These are phyloP conservation scores for Druon quercuslanigerum DNA, from an alignment of 1,140 invertebrate species.

Conservation along the genomic window DNA sequence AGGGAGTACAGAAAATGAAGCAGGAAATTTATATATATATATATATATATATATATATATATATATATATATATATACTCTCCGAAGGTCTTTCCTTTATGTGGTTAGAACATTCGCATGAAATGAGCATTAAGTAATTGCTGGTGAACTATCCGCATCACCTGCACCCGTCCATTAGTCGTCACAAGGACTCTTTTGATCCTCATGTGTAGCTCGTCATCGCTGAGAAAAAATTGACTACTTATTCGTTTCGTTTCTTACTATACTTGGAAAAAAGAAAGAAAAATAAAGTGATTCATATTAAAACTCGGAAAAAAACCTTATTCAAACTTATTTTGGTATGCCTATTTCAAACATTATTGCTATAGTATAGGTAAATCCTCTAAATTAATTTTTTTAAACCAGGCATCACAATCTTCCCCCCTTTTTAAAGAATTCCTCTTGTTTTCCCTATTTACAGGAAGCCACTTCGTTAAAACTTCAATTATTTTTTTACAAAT, in stretches of 20 bases:
- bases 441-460: too few species aligned
- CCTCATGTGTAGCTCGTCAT: conserved; percentile 10
- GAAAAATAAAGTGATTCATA: conserved; percentile 9
- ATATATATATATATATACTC: too few species aligned
- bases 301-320: not conserved
- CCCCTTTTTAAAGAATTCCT: too few species aligned
- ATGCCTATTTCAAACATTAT: conserved; percentile 7
- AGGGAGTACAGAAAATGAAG: too few species aligned
- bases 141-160: conserved; percentile 5
- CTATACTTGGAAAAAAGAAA: not conserved
- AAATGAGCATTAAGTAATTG: not conserved
- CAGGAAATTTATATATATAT: too few species aligned
- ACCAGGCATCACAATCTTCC: too few species aligned
- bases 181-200: conserved; percentile 14
- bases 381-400: not conserved
- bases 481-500: too few species aligned
- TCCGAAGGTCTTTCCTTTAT: conserved; percentile 13
- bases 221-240: not conserved
- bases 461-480: too few species aligned
- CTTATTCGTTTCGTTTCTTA: not conserved
- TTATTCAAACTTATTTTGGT: not conserved
- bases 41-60: too few species aligned
- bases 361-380: not conserved
- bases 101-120: conserved; percentile 17
- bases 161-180: not conserved